phyloP scores from a whole-genome alignment of 92 coral and sea anemone genomes.

The Meandrina meandrites region DNA sequence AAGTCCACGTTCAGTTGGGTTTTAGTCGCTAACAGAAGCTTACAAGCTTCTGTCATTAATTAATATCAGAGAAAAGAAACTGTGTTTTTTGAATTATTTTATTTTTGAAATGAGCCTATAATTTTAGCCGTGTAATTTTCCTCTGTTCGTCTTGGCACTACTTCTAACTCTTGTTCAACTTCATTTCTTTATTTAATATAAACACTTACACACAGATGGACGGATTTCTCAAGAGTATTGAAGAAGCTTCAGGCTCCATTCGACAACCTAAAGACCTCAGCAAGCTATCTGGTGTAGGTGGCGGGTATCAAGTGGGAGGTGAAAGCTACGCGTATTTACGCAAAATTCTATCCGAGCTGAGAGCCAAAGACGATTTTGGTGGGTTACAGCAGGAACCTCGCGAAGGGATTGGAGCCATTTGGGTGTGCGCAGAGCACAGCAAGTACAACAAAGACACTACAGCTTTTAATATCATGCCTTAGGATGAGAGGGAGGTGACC shows the following conservation, averaged over 20 bases:
- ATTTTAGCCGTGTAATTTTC: not conserved
- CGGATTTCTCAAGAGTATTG: conserved; percentile 51
- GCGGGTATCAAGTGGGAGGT: conserved; percentile 58
- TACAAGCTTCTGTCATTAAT: too few relatives aligned
- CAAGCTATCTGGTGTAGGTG: conserved; percentile 22
- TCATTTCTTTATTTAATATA: not conserved
- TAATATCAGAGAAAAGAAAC: too few relatives aligned
- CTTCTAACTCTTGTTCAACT: not conserved
- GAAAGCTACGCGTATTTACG: conserved; percentile 51
- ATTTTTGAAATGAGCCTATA: not conserved
- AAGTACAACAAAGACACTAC: conserved; percentile 24
- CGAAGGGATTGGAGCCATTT: conserved; percentile 64
- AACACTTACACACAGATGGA: conserved; percentile 53
- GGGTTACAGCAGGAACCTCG: conserved; percentile 68
- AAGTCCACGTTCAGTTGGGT: not conserved
- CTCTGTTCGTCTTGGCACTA: not conserved
- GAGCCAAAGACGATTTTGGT: conserved; percentile 59
- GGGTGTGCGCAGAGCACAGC: conserved; percentile 76
- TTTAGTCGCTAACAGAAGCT: too few relatives aligned
- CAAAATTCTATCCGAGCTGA: conserved; percentile 34
- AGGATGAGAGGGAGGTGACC: too few relatives aligned
- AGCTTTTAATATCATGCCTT: conserved; percentile 18
- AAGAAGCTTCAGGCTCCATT: conserved; percentile 48
- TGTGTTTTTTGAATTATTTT: not conserved
- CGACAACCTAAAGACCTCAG: conserved; percentile 64